Evolutionary conservation across 1,140 invertebrate species (phyloP), one percentile per base, ranked within the genome.

Genomic region (Leptopilina boulardi): DNA sequence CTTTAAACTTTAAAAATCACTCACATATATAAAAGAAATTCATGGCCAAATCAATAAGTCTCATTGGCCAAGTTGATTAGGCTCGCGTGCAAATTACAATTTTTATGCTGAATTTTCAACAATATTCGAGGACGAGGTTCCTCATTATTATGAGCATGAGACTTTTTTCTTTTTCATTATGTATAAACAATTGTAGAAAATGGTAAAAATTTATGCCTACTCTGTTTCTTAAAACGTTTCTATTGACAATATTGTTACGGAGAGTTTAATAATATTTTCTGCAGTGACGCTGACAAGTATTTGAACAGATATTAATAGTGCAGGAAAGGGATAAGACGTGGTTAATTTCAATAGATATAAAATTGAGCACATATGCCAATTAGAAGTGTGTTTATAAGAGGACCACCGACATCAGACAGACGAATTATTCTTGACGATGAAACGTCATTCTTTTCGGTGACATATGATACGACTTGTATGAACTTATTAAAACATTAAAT

Each of bases 401-500:
- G 19, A 56, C 54, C 54, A 56, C 54, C 9, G 56, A 26, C 47
- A 54, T 54, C 47, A 54, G 47, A 54, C 47, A 54, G 15, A 18
- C 26, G 11, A 66, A 21, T 26, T 4, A 15, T 66, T 30, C 13
- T 26, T 26, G 11, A 23, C 56, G 3, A 15, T 26, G 21, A 66
- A 66, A 66, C 13, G 56, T 66, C 56, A 83, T 80, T 41, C 79
- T 42, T 59, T 71, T 71, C 70, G 75, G 70, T 80, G 76, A n/a
- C n/a, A n/a, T 66, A 76, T 42, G 76, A 81, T 76, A 79, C 77
- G 80, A 80, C 85, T 87, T 85, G 82, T 77, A 83, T 54, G 84
- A 87, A 87, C 86, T 88, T 88, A 89, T 89, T 89, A 89, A 80
- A 21, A 54, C 41, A 42, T 8, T 1, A 5, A 56, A 56, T 56